Base-by-base conservation (phyloP, 2,797 vertebrate species). In the Luscinia megarhynchos region DNA sequence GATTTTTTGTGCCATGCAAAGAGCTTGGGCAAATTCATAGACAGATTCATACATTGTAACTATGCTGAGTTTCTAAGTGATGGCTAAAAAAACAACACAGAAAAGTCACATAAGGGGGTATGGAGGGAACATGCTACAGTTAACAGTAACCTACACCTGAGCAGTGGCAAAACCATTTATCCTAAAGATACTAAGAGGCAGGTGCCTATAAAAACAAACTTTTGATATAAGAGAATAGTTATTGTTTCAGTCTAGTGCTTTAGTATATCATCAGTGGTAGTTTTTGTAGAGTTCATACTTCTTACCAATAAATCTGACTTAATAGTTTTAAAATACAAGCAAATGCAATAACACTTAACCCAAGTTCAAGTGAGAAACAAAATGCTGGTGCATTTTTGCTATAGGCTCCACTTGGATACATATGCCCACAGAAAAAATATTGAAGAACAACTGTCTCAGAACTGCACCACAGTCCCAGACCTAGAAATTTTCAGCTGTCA, bases 401-500 rank as follows among this genome's bases (percentile, higher is more conserved):
- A 58, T 16, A 89, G 41, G 24, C 5, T 82, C 9, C 34, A 38
- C n/a, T 83, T 53, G 30, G 26, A 30, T 13, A 50, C 14, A 61
- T 34, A 43, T 36, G 40, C 26, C 12, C 13, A 34, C 22, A 32
- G 53, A 69, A 91, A 87, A 92, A 82, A 40, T 19, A 34, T 36
- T 89, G 55, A 90, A 72, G 72, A 93, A 66, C 89, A 96, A 91
- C 89, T 96, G 96, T 55, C 58, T 83, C 76, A 81, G 66, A 92
- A 66, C 36, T 78, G 86, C 61, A 62, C 13, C 32, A 27, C 54
- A 81, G 38, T 19, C 27, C 30, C 24, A 84, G 75, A 75, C 73
- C 36, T 12, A 80, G 84, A 94, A 91, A 95, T 93, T 62, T 94
- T 95, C 93, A 96, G 95, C 91, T 96, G 95, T 94, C 58, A 32